These are phyloP conservation scores for Hirudo medicinalis DNA, from an alignment of 1,140 invertebrate species.

Conservation along the genomic window DNA sequence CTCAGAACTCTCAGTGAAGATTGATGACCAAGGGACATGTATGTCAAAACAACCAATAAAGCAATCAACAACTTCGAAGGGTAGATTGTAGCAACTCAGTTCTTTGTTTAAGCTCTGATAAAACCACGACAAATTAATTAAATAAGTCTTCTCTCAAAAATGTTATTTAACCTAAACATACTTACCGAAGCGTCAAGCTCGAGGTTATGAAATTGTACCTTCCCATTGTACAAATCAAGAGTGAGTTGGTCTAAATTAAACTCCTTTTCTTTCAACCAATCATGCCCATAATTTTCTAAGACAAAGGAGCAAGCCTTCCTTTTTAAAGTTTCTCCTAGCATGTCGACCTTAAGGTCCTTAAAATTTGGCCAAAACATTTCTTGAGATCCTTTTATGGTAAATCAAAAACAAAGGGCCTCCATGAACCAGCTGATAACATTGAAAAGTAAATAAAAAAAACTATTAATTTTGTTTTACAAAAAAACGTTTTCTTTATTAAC, in stretches of 20 bases:
- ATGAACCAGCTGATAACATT: no score
- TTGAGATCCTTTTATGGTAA: no score
- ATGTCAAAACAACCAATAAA: background rate
- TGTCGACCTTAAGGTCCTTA: background rate
- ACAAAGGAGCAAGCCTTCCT: background rate
- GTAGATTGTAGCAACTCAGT: background rate
- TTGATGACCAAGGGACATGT: background rate
- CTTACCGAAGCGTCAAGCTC: background rate
- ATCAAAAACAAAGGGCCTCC: no score
- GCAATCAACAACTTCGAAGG: constrained; percentile 6
- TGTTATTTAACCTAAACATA: background rate
- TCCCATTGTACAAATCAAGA: background rate
- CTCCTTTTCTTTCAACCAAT: background rate
- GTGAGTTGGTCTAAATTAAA: background rate
- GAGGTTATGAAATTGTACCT: background rate
- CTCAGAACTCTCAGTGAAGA: background rate
- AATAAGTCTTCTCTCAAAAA: no score
- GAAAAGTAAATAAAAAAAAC: no score
- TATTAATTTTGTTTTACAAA: no score
- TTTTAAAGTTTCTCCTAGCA: background rate
- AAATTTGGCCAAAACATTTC: background rate
- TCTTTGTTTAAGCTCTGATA: background rate
- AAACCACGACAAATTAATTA: background rate
- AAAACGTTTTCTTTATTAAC: no score
- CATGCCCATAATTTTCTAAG: background rate